Conservation (phyloP, 2,888 invertebrate species). For the Heliconius ismenius region DNA sequence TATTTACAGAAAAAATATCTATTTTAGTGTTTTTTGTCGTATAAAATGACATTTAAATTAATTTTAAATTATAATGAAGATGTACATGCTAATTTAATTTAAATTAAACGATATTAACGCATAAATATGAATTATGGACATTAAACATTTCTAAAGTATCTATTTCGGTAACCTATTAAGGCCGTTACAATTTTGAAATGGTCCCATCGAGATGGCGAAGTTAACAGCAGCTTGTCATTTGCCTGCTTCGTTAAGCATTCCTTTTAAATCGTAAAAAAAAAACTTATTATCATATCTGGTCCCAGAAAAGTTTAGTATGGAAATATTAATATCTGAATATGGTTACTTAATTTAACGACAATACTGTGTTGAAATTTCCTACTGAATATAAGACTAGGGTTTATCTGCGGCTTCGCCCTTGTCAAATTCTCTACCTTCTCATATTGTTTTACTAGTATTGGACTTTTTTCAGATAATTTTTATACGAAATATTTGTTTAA, state of each 20-base stretch:
- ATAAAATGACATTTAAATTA: not conserved
- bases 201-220: conserved; percentile 13
- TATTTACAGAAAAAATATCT: not conserved
- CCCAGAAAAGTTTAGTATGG: not conserved
- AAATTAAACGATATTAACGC: not conserved
- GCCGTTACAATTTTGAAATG: conserved; percentile 18
- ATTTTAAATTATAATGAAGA: not conserved
- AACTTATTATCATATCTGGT: not conserved
- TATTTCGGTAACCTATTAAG: conserved; percentile 17
- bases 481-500: too few relatives aligned
- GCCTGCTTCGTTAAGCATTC: conserved; percentile 27
- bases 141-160: conserved; percentile 8
- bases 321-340: not conserved
- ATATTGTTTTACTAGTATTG: too few relatives aligned
- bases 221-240: conserved; percentile 25
- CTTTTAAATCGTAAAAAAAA: conserved; percentile 9
- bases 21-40: not conserved
- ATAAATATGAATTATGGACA: conserved; percentile 13
- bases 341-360: not conserved
- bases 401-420: too few relatives aligned
- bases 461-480: too few relatives aligned
- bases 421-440: too few relatives aligned
- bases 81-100: not conserved
- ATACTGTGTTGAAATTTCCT: too few relatives aligned
- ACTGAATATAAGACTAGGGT: too few relatives aligned